Base-by-base conservation (phyloP, 2,113 vertebrate species). In the Heterotilapia buettikoferi region DNA sequence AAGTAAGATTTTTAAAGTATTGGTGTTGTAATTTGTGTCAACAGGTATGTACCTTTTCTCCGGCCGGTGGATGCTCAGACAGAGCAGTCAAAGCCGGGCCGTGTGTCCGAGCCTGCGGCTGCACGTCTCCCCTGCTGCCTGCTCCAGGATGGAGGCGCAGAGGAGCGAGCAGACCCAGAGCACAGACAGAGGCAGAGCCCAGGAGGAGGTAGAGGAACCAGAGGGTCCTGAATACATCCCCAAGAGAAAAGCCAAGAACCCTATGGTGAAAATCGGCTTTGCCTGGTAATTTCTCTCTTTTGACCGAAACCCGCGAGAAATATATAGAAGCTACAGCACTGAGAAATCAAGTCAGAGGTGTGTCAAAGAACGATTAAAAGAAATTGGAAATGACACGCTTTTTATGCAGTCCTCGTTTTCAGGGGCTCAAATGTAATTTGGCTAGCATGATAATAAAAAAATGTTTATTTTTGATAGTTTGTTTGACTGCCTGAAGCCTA, bases 181-280 rank as follows among this genome's bases (percentile, higher is more conserved):
- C 33, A 29, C 29, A 7, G 59, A 78, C 6, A 4, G 38, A 6
- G 66, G 5, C 24, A 84, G 14, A 63, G 16, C 53, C 5, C 53
- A 90, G 4, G 84, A 88, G 5, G 89, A 90, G 6, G 88, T 29
- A 45, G 90, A 91, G 5, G 88, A 93, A 1, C 79, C 87, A 0
- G 93, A 93, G 4, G 96, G 94, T 2, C 96, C 97, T 3, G 97
- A 97, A 56, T 98, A 98, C 91, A 97, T 98, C 73, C 98, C 98
- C 5, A 96, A 92, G 3, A 97, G 88, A 76, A 97, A 97, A 86
- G 97, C 92, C 10, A 98, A 97, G 94, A 99, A 98, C 90, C 97
- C 98, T 5, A 98, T 99, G 98, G 97, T 95, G 92, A 95, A 93
- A 2, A 96, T 99, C 47, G 98, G 97, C 71, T 96, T 97, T 84